A percentile compares a stretch with the other conserved stretches of the same genome.
phyloP scores from a whole-genome alignment of 2,888 invertebrate species.

The Ptilodon capucinus region DNA sequence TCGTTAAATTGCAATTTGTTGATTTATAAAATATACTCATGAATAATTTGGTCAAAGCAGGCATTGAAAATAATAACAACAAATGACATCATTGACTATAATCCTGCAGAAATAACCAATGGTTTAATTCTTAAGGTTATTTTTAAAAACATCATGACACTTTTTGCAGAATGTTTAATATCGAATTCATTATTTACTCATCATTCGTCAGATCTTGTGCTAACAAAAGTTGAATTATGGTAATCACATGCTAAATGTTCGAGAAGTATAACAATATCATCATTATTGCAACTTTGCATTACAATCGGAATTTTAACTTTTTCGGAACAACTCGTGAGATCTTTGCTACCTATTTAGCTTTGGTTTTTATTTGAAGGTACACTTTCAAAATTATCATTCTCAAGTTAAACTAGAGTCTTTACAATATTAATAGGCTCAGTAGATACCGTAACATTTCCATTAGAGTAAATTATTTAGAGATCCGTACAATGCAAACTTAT shows the following conservation, averaged over 20 bases:
- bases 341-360: neutral
- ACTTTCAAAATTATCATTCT: neutral
- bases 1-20: neutral
- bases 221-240: constrained; percentile 18
- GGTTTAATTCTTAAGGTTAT: neutral
- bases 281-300: neutral
- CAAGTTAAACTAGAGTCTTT: neutral
- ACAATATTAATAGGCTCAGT: neutral
- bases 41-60: neutral
- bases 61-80: constrained; percentile 1
- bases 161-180: constrained; percentile 1
- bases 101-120: constrained; percentile 2
- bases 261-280: constrained; percentile 23
- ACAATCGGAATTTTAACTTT: constrained; percentile 1
- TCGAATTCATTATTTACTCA: constrained; percentile 1
- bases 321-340: neutral
- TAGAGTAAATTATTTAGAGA: too few relatives aligned
- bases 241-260: constrained; percentile 41
- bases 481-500: too few relatives aligned
- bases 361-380: neutral
- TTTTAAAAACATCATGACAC: neutral
- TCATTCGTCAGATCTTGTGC: constrained; percentile 10
- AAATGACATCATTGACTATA: constrained; percentile 15
- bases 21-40: neutral
- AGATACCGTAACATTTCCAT: too few relatives aligned